Percentiles rank a stretch among this genome's conserved stretches.
Evolutionary conservation across 2,113 vertebrate species (phyloP).

Genomic region (Oostethus manadensis): DNA sequence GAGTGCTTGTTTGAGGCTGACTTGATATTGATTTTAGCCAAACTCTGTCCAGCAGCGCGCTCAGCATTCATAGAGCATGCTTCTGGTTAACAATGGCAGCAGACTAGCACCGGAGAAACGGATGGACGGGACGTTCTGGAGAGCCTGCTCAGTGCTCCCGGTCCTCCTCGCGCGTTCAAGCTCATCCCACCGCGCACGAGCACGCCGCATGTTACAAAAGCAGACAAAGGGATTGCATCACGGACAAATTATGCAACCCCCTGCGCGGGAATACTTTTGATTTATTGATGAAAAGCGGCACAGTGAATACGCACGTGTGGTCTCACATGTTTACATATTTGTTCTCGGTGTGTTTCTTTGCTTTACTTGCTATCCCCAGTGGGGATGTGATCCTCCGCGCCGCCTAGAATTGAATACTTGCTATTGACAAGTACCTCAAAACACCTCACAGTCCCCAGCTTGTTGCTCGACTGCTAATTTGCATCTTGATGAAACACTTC

Average conservation of each 20-base stretch:
- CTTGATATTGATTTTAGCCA: background rate
- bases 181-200: slow-evolving; percentile 38
- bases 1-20: slow-evolving; percentile 16
- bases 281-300: slow-evolving; percentile 61
- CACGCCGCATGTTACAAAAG: slow-evolving; percentile 48
- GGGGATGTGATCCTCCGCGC: slow-evolving; percentile 14
- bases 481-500: slow-evolving; percentile 58
- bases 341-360: background rate
- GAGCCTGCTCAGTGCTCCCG: slow-evolving; percentile 9
- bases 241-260: slow-evolving; percentile 46
- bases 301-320: slow-evolving; percentile 33
- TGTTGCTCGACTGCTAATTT: slow-evolving; percentile 53
- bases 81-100: slow-evolving; percentile 1
- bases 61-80: slow-evolving; percentile 15
- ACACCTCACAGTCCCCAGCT: slow-evolving; percentile 12
- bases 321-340: slow-evolving; percentile 20
- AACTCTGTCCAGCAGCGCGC: slow-evolving; percentile 2
- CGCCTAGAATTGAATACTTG: slow-evolving; percentile 21
- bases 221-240: slow-evolving; percentile 68
- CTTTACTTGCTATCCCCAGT: slow-evolving; percentile 20
- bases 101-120: slow-evolving; percentile 14
- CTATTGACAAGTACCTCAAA: slow-evolving; percentile 34
- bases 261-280: slow-evolving; percentile 40
- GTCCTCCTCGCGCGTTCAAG: background rate
- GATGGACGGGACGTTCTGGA: slow-evolving; percentile 18